Evolutionary conservation across 2,797 vertebrate species (phyloP).

Genomic region (Hafferia zeledoni): DNA sequence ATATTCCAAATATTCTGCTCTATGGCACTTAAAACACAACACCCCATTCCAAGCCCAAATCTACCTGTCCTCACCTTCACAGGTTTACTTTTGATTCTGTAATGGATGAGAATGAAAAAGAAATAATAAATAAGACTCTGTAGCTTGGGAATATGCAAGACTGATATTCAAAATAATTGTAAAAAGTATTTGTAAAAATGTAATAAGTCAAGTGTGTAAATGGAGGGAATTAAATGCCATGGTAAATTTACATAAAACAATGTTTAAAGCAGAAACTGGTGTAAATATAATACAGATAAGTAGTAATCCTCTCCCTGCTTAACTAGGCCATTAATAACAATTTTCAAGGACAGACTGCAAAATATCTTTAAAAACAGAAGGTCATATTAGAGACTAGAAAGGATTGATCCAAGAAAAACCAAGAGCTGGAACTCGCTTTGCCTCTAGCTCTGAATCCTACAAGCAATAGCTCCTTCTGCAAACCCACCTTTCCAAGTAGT

Average conservation of each 20-base stretch:
- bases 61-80: background rate
- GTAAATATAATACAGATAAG: constrained; percentile 45
- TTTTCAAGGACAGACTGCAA: constrained; percentile 11
- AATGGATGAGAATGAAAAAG: background rate
- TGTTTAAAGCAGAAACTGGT: constrained; percentile 31
- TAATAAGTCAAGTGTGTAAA: constrained; percentile 43
- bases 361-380: background rate
- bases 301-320: constrained; percentile 9
- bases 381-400: background rate
- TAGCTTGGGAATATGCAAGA: background rate
- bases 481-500: background rate
- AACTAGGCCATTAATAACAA: constrained; percentile 20
- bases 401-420: background rate
- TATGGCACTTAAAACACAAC: background rate
- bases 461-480: background rate
- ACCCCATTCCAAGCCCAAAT: background rate
- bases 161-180: background rate
- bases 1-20: background rate
- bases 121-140: background rate
- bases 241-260: constrained; percentile 55
- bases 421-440: background rate
- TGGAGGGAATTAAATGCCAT: constrained; percentile 15
- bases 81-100: background rate
- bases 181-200: constrained; percentile 26
- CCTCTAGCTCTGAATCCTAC: background rate